These are phyloP conservation scores for Megathymus violae DNA, from an alignment of 1,140 invertebrate genomes.

Conservation along the genomic window DNA sequence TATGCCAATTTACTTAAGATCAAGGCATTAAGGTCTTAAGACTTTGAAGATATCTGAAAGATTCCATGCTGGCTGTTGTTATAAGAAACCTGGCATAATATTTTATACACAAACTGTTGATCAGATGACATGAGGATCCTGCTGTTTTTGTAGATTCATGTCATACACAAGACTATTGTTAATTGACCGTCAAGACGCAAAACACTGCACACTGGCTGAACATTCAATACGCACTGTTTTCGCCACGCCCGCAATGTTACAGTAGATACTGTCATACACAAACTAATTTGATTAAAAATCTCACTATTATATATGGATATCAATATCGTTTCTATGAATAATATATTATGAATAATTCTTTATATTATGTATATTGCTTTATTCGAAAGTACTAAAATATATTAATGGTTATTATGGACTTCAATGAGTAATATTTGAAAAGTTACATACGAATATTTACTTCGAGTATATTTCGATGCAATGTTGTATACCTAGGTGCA, in stretches of 20 bases:
- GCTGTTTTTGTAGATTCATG: too few relatives aligned
- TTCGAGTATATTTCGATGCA: conserved; percentile 31
- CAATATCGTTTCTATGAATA: conserved; percentile 25
- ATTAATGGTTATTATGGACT: conserved; percentile 25
- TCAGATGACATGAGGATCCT: too few relatives aligned
- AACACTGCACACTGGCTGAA: conserved; percentile 49
- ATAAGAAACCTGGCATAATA: too few relatives aligned
- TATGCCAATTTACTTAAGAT: too few relatives aligned
- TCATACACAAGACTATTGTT: conserved; percentile 30
- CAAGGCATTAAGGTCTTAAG: too few relatives aligned
- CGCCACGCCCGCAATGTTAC: conserved; percentile 22
- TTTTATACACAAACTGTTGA: too few relatives aligned
- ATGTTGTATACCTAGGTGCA: conserved; percentile 28
- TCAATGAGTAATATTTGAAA: conserved; percentile 23
- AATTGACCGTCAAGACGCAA: conserved; percentile 64
- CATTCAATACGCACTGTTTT: conserved; percentile 34
- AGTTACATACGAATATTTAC: conserved; percentile 30
- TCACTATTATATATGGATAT: conserved; percentile 30
- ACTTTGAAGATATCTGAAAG: too few relatives aligned
- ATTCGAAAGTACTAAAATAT: conserved; percentile 34
- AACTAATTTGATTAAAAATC: conserved; percentile 28
- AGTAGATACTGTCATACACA: conserved; percentile 9
- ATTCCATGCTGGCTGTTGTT: too few relatives aligned
- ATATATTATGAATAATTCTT: conserved; percentile 15
- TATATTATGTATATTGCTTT: conserved; percentile 26